Evolutionary conservation across 2,797 vertebrate genomes (phyloP), one percentile per base, ranked within the genome.

Genomic region (Channallabes apus): DNA sequence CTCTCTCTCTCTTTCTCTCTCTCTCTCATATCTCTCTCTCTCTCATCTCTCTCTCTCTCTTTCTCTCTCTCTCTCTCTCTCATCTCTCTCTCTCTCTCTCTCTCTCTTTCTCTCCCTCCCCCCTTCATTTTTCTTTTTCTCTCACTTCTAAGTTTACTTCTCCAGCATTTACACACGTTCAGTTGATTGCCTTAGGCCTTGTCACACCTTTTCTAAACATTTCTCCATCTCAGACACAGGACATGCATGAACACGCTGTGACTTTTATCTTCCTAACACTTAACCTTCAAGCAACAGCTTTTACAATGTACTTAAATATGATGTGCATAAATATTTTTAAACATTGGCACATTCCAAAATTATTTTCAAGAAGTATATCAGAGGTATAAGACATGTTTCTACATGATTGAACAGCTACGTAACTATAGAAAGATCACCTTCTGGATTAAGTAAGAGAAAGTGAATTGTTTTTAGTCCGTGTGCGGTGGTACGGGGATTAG

Each of bases 161-260:
- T n/a, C 41, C 24, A 27, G 67, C 41, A 62, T 32, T 68, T 54
- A 32, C 68, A 76, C 76, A 78, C 82, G 35, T 77, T 82, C 80
- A 35, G 22, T 82, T 67, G 22, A 80, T 51, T 69, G 64, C 72
- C 64, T 32, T 20, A 29, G 38, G 84, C 56, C 5, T 15, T 27
- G 78, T 80, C 85, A 88, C 85, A 86, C 85, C 87, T 87, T 86
- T 82, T 32, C 69, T 82, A 78, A 84, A 73, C 62, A 62, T 86
- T 83, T 72, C 80, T 4, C 20, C 32, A 67, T 64, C 76, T 73
- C 35, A 79, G 67, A 65, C 64, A 86, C 82, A 72, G 4, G 29
- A 78, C 88, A 78, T 35, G 86, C 24, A 14, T 82, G 29, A 67
- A 68, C 86, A 46, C 8, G 86, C 83, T 83, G 64, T 64, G 72